Evolutionary conservation across 2,888 invertebrate genomes (phyloP), one percentile per base, ranked within the genome.

Genomic region (Hipparchia semele): DNA sequence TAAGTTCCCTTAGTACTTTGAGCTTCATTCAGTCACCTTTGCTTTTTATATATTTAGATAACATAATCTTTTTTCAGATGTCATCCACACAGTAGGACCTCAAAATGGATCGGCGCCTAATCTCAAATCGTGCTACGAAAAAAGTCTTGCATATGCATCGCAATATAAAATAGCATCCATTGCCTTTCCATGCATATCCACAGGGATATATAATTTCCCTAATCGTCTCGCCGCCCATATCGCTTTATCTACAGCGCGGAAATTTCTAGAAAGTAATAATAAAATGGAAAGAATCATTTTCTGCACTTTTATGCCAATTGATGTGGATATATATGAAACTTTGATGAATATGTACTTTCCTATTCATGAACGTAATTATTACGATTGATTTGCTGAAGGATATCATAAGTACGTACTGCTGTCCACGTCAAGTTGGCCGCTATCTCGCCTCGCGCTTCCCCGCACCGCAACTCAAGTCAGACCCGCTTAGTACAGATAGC

Each of bases 41-140:
- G 0, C 23, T 23, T 23, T 23, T 23, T 23, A 23, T 23, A 23
- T 23, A 23, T 23, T 23, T 23, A 23, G 23, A 39, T 39, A 39
- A 39, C 39, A 1, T 39, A 39, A 39, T 39, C 39, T 73, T 70
- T 72, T 95, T 95, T 60, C 92, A 98, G 98, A 97, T 93, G 95
- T 98, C 0, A 97, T 98, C 78, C 98, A 98, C 85, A 98, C 98
- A 7, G 98, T 98, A 23, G 98, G 98, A 0, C 98, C 98, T 1
- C 95, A 95, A 82, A 96, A 97, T 62, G 96, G 96, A 76, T 95
- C 96, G 5, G 95, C 95, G 6, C 87, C 94, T 0, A 89, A 94
- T 61, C 94, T 98, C 6, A 86, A 92, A 71, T 94, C 95, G 0
- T 97, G 98, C 84, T 98, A 98, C 83, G 89, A 94, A 70, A 96